Conservation (phyloP, 2,113 vertebrate species). For the Zapornia atra region DNA sequence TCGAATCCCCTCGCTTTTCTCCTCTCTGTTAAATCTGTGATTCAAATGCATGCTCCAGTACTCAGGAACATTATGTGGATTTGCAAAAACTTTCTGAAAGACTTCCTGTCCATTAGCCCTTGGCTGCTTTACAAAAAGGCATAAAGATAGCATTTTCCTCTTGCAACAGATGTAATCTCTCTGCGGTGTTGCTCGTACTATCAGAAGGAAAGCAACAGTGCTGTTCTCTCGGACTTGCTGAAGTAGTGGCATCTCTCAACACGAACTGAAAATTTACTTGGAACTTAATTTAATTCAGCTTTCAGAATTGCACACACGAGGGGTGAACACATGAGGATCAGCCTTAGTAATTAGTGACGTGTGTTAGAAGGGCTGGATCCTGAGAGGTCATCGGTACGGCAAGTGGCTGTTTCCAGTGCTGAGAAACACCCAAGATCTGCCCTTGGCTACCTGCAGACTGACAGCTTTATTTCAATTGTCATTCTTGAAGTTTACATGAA, state of each 20-base stretch:
- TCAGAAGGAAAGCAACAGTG: slow-evolving; percentile 46
- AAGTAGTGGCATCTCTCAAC: slow-evolving; percentile 38
- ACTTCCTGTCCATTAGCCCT: slow-evolving; percentile 69
- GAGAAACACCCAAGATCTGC: background rate
- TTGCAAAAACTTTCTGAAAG: slow-evolving; percentile 69
- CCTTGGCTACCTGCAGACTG: background rate
- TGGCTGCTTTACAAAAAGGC: slow-evolving; percentile 67
- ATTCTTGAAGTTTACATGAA: background rate
- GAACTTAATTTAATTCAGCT: slow-evolving; percentile 48
- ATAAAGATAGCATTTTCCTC: slow-evolving; percentile 61
- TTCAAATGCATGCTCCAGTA: slow-evolving; percentile 19
- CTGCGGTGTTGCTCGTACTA: background rate
- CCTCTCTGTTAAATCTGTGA: slow-evolving; percentile 59
- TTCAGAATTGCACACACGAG: slow-evolving; percentile 19
- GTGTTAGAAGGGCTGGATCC: background rate
- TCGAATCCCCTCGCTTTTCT: background rate
- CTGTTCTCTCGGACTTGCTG: slow-evolving; percentile 28
- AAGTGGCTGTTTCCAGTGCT: background rate
- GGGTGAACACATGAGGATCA: background rate
- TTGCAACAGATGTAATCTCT: slow-evolving; percentile 49
- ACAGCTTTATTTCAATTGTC: background rate
- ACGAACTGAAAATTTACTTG: slow-evolving; percentile 54
- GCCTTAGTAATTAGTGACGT: slow-evolving; percentile 7
- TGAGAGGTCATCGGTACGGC: background rate
- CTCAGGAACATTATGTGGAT: slow-evolving; percentile 62